Base-by-base conservation (phyloP, 2,888 invertebrate species). In the Pycnomerus fuliginosus region DNA sequence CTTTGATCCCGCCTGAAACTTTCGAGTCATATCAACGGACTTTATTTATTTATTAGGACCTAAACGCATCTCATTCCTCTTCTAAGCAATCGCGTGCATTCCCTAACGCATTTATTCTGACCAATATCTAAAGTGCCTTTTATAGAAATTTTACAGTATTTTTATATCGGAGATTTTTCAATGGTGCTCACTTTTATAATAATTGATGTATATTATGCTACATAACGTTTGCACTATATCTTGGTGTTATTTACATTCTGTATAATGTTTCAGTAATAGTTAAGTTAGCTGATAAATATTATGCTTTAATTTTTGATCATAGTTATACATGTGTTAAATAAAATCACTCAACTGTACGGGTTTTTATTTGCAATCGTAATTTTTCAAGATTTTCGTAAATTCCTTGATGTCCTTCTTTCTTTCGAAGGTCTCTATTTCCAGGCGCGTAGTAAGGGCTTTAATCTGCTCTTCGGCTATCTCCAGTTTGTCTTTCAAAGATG, bases 391-490 rank as follows among this genome's bases (percentile, higher is more conserved):
- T 41, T 64, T 58, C 2, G 61, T 48, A 56, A 71, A 61, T 73
- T 76, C 50, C 74, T 80, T 54, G 76, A 78, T 64, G 68, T 84
- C 84, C 12, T 76, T 71, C 37, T 75, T 75, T 59, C 83, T 80
- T 58, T 85, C 84, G 49, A 79, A 77, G 54, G 80, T 79, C 17
- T 83, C 74, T 63, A 83, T 80, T 58, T 77, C 77, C 23, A 85
- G 63, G 61, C 80, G 76, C 25, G 80, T 79, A 61, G 80, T 79
- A 62, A 85, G 69, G 11, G 82, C 79, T 62, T 82, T 79, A 25
- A 83, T 73, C 56, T 81, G 82, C 66, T 85, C 84, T 57, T 84
- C 79, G 0, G 83, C 76, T 38, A 85, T 66, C 61, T 82, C 82
- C 37, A 84, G 63, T 58, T 76, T 74, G 47, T 67, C 61, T 49